Base-by-base conservation (phyloP, 2,888 invertebrate species). In the Allolobophora icterica region DNA sequence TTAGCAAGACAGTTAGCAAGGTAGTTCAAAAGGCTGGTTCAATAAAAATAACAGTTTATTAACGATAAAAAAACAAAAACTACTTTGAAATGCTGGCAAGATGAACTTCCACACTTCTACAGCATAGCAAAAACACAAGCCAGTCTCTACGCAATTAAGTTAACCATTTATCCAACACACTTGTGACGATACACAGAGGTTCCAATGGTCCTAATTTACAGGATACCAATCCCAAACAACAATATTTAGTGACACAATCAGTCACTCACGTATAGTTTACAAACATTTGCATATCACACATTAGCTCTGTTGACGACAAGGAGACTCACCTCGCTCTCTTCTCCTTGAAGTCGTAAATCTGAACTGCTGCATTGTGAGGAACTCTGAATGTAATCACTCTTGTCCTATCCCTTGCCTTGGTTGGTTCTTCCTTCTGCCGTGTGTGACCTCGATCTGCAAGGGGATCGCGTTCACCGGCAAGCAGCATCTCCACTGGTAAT, bases 261-360 rank as follows among this genome's bases (percentile, higher is more conserved):
- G n/a, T n/a, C n/a, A n/a, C n/a, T n/a, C n/a, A 71, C 0, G n/a
- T n/a, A 71, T 8, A 71, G n/a, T 71, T 45, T 71, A 71, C 30
- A 30, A 71, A 71, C 30, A 11, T 71, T n/a, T n/a, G 71, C 71
- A 71, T 17, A 71, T 71, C 71, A 71, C 11, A 8, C 71, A 71
- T n/a, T 71, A n/a, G 8, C n/a, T 17, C 52, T 21, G 24, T 24
- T 24, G 52, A 52, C 8, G 24, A 52, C 21, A 52, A 24, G 21
- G 21, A 71, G 13, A 83, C 38, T 89, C 52, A 95, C 95, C 95
- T 94, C 21, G 96, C 96, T 93, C 95, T 95, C 93, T 96, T 96
- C 92, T 95, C 95, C 93, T 96, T 96, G 93, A 96, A 96, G 93
- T 96, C 96, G 93, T 96, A 96, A 89, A 96, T 95, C 94, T 96